phyloP scores from a whole-genome alignment of 2,797 vertebrate genomes.

The Enteromius argenteus region DNA sequence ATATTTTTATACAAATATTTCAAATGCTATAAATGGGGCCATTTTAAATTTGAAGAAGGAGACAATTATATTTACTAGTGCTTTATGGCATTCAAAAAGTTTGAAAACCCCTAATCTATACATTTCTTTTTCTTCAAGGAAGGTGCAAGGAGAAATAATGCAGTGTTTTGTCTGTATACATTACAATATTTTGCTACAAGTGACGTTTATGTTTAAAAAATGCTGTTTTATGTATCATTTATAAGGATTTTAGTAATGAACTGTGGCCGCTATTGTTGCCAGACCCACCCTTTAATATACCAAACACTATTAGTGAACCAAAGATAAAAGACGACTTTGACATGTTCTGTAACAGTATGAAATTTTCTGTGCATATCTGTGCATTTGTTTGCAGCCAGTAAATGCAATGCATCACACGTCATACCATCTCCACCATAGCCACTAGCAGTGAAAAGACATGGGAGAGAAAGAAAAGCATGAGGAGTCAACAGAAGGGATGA shows the following conservation, averaged over 20 bases:
- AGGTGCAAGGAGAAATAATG: neutral
- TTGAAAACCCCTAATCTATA: slow-evolving; percentile 13
- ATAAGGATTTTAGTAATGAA: neutral
- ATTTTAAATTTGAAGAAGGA: neutral
- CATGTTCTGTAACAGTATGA: slow-evolving; percentile 35
- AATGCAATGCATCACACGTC: slow-evolving; percentile 75
- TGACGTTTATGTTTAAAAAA: neutral
- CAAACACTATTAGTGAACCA: slow-evolving; percentile 51
- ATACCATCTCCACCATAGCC: slow-evolving; percentile 55
- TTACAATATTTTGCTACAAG: neutral
- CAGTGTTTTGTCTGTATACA: neutral
- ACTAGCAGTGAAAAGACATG: slow-evolving; percentile 56
- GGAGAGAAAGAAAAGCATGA: slow-evolving; percentile 64
- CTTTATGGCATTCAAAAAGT: neutral
- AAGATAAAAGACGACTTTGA: slow-evolving; percentile 28
- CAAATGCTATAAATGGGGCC: neutral
- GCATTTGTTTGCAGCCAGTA: slow-evolving; percentile 64
- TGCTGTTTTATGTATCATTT: neutral
- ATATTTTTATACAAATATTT: neutral
- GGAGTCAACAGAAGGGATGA: slow-evolving; percentile 58
- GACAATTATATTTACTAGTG: neutral
- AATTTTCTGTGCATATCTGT: slow-evolving; percentile 64
- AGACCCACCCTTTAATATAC: slow-evolving; percentile 72
- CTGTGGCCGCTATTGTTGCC: slow-evolving; percentile 15
- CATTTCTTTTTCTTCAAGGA: neutral